Evolutionary conservation across 1,140 invertebrate genomes (phyloP).

Genomic region (Drosophila pectinifera): DNA sequence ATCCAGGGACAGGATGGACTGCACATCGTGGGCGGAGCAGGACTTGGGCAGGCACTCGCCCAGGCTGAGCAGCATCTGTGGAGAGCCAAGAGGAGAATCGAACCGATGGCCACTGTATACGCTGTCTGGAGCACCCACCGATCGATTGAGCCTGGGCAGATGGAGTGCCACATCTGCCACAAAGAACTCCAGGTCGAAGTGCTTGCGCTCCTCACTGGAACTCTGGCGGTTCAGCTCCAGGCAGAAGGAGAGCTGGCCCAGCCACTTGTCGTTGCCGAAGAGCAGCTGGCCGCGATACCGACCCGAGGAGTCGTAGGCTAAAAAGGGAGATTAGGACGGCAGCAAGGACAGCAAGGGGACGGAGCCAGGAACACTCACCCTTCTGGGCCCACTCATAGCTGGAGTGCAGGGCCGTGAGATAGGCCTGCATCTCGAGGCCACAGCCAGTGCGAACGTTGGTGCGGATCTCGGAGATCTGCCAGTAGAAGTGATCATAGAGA

Average conservation of each 20-base stretch:
- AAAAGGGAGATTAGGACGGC: not conserved
- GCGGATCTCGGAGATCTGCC: slow-evolving; percentile 77
- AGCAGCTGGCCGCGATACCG: slow-evolving; percentile 92
- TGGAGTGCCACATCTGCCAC: slow-evolving; percentile 66
- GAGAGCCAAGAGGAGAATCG: not conserved
- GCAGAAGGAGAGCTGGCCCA: slow-evolving; percentile 87
- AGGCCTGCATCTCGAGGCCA: slow-evolving; percentile 78
- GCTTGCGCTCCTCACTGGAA: slow-evolving; percentile 65
- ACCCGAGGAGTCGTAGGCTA: slow-evolving; percentile 93
- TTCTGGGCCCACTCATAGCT: slow-evolving; percentile 79
- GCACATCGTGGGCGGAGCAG: slow-evolving; percentile 88
- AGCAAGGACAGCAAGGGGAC: no score
- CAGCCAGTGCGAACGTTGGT: slow-evolving; percentile 73
- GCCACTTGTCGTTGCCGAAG: slow-evolving; percentile 93
- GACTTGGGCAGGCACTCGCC: slow-evolving; percentile 90
- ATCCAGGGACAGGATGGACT: slow-evolving; percentile 87
- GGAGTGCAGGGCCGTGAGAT: slow-evolving; percentile 74
- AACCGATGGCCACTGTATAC: no score
- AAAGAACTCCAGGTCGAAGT: slow-evolving; percentile 78
- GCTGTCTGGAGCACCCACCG: slow-evolving; percentile 51
- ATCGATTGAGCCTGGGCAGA: slow-evolving; percentile 56
- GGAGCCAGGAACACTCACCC: slow-evolving; percentile 74
- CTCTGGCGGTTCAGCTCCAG: slow-evolving; percentile 74
- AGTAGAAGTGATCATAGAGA: slow-evolving; percentile 82
- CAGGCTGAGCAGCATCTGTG: slow-evolving; percentile 63